Evolutionary conservation across 2,113 vertebrate genomes (phyloP).

Genomic region (Siniperca chuatsi): DNA sequence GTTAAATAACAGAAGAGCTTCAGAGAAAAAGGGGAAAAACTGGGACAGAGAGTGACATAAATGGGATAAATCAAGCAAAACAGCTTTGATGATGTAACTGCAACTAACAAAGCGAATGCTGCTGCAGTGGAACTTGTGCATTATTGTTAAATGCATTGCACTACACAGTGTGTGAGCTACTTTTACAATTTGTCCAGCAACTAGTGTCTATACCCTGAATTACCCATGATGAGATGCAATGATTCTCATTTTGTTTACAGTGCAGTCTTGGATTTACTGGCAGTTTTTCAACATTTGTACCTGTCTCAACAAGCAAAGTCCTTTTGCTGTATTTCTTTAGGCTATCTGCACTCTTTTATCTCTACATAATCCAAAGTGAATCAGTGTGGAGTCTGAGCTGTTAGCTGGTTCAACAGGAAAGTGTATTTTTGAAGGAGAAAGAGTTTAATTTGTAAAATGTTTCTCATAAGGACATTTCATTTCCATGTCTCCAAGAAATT

Average conservation of each 20-base stretch:
- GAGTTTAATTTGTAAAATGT: neutral
- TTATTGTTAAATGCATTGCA: neutral
- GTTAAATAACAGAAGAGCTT: neutral
- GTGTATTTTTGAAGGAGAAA: neutral
- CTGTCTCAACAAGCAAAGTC: slow-evolving; percentile 11
- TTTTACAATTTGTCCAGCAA: neutral
- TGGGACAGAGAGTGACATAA: neutral
- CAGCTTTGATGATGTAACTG: neutral
- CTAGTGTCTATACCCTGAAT: neutral
- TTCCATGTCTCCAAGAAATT: neutral
- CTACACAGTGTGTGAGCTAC: neutral
- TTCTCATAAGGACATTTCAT: neutral
- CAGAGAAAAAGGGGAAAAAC: neutral
- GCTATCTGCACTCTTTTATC: neutral
- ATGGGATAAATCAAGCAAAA: neutral
- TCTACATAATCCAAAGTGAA: neutral
- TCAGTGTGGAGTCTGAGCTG: neutral
- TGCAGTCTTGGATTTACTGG: neutral
- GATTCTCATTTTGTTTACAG: neutral
- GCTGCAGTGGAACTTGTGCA: neutral
- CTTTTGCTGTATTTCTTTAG: neutral
- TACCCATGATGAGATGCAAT: neutral
- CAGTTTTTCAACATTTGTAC: neutral
- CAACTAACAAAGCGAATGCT: neutral
- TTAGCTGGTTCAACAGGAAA: neutral